Evolutionary conservation across 2,888 invertebrate genomes (phyloP).

Genomic region (Punctoribates punctum): DNA sequence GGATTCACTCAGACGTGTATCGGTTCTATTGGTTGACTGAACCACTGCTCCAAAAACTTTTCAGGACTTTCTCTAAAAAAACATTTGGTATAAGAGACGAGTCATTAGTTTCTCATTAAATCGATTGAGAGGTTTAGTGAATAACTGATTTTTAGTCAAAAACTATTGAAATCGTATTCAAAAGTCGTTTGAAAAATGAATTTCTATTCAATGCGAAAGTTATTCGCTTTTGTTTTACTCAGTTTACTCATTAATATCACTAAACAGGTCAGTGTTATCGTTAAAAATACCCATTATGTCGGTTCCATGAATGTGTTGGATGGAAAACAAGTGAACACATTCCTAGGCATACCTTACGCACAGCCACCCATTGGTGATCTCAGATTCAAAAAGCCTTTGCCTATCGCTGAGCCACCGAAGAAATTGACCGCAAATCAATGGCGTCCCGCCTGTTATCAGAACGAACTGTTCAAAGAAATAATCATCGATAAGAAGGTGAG

Average conservation of each 20-base stretch:
- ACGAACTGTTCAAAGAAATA: slow-evolving; percentile 22
- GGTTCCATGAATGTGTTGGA: slow-evolving; percentile 39
- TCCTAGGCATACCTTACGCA: slow-evolving; percentile 46
- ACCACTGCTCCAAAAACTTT: not conserved
- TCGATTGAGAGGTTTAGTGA: too few species aligned
- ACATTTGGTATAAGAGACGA: too few species aligned
- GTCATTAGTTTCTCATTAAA: too few species aligned
- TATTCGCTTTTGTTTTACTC: slow-evolving; percentile 16
- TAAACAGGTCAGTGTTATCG: slow-evolving; percentile 26
- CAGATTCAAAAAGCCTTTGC: slow-evolving; percentile 44
- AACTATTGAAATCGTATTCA: too few species aligned
- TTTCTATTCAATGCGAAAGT: not conserved
- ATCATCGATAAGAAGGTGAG: slow-evolving; percentile 3
- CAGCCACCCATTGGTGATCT: slow-evolving; percentile 46
- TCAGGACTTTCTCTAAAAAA: too few species aligned
- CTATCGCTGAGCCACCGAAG: not conserved
- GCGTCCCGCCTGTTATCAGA: slow-evolving; percentile 27
- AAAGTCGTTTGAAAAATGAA: not conserved
- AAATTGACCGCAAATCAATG: not conserved
- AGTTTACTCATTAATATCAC: not conserved
- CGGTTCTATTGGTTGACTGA: not conserved
- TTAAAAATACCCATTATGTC: not conserved
- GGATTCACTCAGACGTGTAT: slow-evolving; percentile 6
- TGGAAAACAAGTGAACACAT: slow-evolving; percentile 43
- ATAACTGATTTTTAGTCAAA: too few species aligned